Conservation (phyloP, 2,797 vertebrate genomes). For the Meriones psammophilus region DNA sequence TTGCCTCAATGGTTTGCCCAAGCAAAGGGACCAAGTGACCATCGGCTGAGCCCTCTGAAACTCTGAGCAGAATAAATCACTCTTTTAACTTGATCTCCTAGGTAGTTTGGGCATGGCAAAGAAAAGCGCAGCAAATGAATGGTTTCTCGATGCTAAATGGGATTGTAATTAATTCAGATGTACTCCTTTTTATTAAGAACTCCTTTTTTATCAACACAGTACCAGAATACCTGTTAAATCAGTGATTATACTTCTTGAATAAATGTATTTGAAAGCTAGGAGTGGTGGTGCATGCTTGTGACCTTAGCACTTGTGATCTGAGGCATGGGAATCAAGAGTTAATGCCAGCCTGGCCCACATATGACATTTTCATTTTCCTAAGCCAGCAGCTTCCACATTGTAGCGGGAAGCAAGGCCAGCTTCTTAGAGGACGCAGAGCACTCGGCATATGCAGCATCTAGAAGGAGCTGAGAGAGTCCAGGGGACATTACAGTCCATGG, state of each 20-base stretch:
- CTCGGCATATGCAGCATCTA: background rate
- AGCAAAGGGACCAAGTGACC: background rate
- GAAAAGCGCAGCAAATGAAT: background rate
- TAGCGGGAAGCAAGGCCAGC: background rate
- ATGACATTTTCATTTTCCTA: background rate
- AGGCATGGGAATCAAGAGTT: background rate
- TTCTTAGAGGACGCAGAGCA: background rate
- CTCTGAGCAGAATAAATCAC: background rate
- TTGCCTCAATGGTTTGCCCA: background rate
- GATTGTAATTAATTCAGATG: background rate
- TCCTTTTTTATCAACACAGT: background rate
- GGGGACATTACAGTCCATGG: background rate
- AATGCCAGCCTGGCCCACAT: background rate
- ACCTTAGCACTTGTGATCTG: background rate
- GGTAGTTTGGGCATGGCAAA: background rate
- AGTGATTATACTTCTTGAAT: background rate
- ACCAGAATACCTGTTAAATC: background rate
- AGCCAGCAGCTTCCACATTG: background rate
- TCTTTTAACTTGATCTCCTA: background rate
- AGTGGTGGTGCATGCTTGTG: background rate
- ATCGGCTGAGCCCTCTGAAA: background rate
- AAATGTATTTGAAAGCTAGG: background rate
- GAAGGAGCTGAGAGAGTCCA: background rate
- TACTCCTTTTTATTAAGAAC: background rate
- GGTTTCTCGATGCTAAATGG: slow-evolving; percentile 14